Percentiles rank a stretch among this genome's conserved stretches.
phyloP scores from a whole-genome alignment of 2,888 invertebrate genomes.

The Nephrotoma guestfalica region DNA sequence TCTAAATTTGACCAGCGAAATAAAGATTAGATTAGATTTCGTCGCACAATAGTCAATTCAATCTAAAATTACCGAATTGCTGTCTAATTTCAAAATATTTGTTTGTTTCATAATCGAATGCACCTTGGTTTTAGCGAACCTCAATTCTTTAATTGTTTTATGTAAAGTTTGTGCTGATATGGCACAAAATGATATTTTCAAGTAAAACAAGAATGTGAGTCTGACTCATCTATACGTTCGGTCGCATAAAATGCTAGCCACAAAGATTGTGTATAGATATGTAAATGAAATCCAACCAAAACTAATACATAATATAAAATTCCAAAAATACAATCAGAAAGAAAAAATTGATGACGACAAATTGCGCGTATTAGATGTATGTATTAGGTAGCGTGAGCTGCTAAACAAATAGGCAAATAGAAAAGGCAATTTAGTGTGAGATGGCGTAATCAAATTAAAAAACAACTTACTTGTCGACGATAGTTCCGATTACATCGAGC shows the following conservation, averaged over 20 bases:
- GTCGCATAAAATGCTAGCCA: not conserved
- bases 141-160: not conserved
- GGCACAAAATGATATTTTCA: not conserved
- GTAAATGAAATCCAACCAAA: not conserved
- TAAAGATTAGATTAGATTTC: not conserved
- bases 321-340: not conserved
- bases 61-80: not conserved
- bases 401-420: not conserved
- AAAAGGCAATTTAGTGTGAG: not conserved
- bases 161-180: not conserved
- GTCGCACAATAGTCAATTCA: not conserved
- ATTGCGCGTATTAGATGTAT: not conserved
- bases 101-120: not conserved
- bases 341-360: not conserved
- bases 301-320: not conserved
- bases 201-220: not conserved
- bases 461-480: conserved; percentile 63
- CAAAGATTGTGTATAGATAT: not conserved
- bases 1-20: not conserved
- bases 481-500: conserved; percentile 59
- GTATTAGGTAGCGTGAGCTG: not conserved
- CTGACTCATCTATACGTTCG: not conserved
- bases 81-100: not conserved
- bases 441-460: conserved; percentile 13
- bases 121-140: not conserved